Conservation (phyloP, 2,888 invertebrate genomes). For the Catonia carolina region DNA sequence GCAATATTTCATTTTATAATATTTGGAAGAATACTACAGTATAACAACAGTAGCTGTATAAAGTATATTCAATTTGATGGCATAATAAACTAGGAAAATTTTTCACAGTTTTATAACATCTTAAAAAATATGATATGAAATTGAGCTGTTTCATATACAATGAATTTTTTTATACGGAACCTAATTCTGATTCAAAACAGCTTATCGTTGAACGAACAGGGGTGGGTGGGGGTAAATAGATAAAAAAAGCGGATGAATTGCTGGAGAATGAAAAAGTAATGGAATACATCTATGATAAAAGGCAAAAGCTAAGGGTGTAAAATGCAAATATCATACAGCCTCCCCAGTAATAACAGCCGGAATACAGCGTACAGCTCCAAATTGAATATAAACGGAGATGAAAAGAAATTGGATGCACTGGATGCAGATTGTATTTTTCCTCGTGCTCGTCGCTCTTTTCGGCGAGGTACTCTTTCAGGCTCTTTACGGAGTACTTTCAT, state of each 20-base stretch:
- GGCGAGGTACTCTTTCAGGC: too few species aligned
- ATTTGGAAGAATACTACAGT: too few species aligned
- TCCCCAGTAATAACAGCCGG: conserved; percentile 1
- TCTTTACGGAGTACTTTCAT: too few species aligned
- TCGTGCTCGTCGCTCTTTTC: too few species aligned
- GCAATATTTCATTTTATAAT: too few species aligned
- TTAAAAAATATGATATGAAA: not conserved
- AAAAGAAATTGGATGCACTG: conserved; percentile 10
- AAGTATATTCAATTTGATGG: too few species aligned
- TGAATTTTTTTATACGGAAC: not conserved
- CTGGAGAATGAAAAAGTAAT: conserved; percentile 13
- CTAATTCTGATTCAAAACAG: conserved; percentile 9
- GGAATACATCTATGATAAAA: conserved; percentile 12
- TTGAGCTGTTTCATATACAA: not conserved
- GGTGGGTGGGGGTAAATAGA: not conserved
- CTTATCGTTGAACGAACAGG: not conserved
- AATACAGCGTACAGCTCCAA: not conserved
- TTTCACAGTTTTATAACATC: not conserved
- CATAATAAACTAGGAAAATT: not conserved
- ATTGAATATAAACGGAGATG: conserved; percentile 12
- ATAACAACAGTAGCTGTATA: too few species aligned
- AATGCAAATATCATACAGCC: conserved; percentile 7
- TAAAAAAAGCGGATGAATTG: not conserved
- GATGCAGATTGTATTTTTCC: conserved; percentile 4
- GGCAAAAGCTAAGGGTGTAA: conserved; percentile 8